Conservation (phyloP, 2,888 invertebrate genomes). For the Xestoiulus laeticollis region DNA sequence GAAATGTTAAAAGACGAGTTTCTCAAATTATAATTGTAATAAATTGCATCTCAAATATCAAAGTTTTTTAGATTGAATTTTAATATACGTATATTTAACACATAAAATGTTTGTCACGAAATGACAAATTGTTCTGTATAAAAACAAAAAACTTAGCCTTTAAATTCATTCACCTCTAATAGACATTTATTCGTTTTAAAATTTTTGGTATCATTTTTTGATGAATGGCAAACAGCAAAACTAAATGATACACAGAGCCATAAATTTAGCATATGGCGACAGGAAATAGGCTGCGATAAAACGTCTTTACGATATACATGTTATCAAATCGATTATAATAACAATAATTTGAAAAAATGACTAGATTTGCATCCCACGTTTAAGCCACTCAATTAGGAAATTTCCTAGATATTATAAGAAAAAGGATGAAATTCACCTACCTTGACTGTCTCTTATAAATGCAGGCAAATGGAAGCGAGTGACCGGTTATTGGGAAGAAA, state of each 20-base stretch:
- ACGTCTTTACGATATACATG: not conserved
- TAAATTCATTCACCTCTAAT: too few relatives aligned
- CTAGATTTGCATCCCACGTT: not conserved
- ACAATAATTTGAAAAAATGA: not conserved
- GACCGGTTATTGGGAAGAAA: not conserved
- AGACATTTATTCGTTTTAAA: too few relatives aligned
- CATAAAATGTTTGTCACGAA: too few relatives aligned
- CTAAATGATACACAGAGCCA: not conserved
- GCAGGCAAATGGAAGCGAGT: not conserved
- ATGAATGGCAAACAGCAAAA: too few relatives aligned
- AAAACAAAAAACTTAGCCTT: too few relatives aligned
- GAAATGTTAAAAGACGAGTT: too few relatives aligned
- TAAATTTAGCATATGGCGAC: slow-evolving; percentile 12
- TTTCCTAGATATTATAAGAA: not conserved
- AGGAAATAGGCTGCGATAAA: not conserved
- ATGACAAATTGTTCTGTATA: too few relatives aligned
- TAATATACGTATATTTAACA: too few relatives aligned
- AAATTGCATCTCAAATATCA: too few relatives aligned
- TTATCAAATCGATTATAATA: not conserved
- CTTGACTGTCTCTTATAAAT: not conserved
- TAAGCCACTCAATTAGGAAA: not conserved
- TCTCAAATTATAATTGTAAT: too few relatives aligned
- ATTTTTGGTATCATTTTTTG: too few relatives aligned
- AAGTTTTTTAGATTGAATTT: too few relatives aligned
- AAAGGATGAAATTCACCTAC: not conserved